Percentiles rank a stretch among this genome's conserved stretches.
phyloP scores from a whole-genome alignment of 2,113 vertebrate species.

The Callospermophilus lateralis region DNA sequence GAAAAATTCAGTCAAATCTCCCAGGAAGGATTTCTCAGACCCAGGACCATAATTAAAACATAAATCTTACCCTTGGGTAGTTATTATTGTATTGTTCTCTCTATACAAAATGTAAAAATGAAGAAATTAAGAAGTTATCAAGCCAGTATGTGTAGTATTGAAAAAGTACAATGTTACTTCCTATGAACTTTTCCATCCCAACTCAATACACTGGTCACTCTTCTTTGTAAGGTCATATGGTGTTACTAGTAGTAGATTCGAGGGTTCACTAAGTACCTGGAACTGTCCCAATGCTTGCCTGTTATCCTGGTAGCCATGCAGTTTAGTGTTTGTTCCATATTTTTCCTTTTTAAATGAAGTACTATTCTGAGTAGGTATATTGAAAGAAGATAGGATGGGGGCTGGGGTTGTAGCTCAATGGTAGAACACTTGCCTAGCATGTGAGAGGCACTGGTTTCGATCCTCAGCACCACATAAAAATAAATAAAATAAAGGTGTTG shows the following conservation, averaged over 20 bases:
- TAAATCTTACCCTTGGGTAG: neutral
- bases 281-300: neutral
- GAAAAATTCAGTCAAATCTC: neutral
- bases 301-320: neutral
- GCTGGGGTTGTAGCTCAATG: too few relatives aligned
- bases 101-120: conserved; percentile 14
- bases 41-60: neutral
- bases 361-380: neutral
- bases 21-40: neutral
- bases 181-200: neutral
- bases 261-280: neutral
- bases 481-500: too few relatives aligned
- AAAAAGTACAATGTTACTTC: conserved; percentile 10
- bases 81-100: neutral
- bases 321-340: neutral
- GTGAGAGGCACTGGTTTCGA: too few relatives aligned
- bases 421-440: too few relatives aligned
- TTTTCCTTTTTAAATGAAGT: conserved; percentile 17
- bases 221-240: neutral
- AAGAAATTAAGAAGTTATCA: neutral
- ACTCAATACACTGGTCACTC: neutral
- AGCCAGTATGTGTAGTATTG: neutral
- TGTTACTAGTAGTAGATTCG: neutral
- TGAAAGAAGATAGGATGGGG: neutral
- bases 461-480: too few relatives aligned